phyloP scores from a whole-genome alignment of 2,113 vertebrate genomes.

The Zosterops lateralis region DNA sequence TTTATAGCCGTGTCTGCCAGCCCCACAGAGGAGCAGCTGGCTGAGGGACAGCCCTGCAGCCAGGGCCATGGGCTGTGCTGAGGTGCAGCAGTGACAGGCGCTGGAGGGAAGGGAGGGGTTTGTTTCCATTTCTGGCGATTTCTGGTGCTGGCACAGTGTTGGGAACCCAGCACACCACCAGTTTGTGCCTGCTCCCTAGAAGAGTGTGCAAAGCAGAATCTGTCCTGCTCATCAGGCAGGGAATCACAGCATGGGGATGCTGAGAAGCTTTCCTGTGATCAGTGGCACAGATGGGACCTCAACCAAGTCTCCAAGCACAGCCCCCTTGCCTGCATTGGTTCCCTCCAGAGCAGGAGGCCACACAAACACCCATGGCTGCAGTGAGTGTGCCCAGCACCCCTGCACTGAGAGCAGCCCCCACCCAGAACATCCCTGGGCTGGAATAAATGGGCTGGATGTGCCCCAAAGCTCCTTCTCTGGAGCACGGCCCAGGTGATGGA shows the following conservation, averaged over 20 bases:
- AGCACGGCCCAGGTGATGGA: fast-evolving
- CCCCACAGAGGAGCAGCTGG: background rate
- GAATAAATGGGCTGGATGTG: background rate
- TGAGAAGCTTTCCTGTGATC: background rate
- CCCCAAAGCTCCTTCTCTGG: background rate
- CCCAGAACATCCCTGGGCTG: fast-evolving
- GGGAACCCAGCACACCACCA: background rate
- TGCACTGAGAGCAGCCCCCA: background rate
- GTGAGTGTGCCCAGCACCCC: background rate
- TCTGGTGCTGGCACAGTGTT: background rate
- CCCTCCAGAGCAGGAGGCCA: background rate
- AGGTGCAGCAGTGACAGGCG: background rate
- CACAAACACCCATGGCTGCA: background rate
- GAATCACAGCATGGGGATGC: background rate
- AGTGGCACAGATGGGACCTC: background rate
- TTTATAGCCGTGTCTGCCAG: background rate
- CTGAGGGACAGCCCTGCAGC: background rate
- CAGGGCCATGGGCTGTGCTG: background rate
- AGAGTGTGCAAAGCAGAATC: background rate
- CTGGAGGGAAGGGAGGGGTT: background rate
- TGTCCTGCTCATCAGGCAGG: background rate
- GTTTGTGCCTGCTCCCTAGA: background rate
- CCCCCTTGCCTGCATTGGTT: background rate
- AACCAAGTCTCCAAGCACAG: background rate
- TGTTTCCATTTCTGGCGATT: background rate